Conservation (phyloP, 2,888 invertebrate genomes). For the Acanthosepion pharaonis region DNA sequence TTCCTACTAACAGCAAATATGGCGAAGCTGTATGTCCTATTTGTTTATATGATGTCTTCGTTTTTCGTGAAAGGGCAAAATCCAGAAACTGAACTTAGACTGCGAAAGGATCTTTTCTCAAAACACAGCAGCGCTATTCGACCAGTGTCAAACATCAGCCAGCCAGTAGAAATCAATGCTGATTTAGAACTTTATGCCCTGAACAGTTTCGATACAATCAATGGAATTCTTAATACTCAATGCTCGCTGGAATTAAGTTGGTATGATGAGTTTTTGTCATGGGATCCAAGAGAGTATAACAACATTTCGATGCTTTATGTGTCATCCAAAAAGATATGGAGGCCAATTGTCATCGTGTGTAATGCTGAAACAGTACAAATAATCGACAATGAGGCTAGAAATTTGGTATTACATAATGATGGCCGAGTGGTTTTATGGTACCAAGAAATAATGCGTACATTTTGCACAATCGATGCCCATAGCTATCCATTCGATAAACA, state of each 20-base stretch:
- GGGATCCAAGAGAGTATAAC: not conserved
- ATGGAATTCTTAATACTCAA: not conserved
- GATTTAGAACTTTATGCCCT: not conserved
- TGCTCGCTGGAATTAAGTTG: not conserved
- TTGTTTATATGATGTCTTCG: not conserved
- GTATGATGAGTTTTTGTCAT: conserved; percentile 45
- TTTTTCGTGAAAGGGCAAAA: not conserved
- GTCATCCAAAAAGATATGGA: too few species aligned
- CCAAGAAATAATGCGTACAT: not conserved
- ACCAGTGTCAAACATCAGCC: not conserved
- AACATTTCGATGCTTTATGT: not conserved
- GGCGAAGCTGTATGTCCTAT: not conserved
- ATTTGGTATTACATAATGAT: not conserved
- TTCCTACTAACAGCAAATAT: not conserved
- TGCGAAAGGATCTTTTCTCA: not conserved
- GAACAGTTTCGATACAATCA: not conserved
- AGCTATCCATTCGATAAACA: conserved; percentile 16
- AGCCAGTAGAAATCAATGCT: not conserved
- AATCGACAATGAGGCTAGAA: too few species aligned
- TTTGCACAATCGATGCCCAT: not conserved
- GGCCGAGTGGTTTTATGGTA: not conserved
- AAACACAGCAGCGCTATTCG: not conserved
- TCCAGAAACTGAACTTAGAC: not conserved
- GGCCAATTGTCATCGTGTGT: too few species aligned
- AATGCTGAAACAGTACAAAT: too few species aligned